Evolutionary conservation across 2,888 invertebrate genomes (phyloP).

Genomic region (Ashinkailepas kermadecensis): DNA sequence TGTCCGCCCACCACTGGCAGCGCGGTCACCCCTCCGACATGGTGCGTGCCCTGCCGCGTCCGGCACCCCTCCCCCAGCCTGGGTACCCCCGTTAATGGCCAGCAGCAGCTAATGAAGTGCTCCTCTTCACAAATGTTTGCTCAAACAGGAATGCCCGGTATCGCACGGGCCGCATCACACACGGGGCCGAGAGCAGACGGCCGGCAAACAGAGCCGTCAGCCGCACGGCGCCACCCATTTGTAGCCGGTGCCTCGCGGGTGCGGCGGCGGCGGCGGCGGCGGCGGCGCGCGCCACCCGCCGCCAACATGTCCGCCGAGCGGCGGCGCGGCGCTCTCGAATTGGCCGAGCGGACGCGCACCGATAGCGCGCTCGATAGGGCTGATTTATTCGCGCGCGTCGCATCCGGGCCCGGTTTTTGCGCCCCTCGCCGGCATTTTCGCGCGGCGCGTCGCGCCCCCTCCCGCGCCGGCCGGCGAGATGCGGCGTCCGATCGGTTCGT

Average conservation of each 20-base stretch:
- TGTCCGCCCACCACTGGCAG: neutral
- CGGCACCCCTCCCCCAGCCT: neutral
- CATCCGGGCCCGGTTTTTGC: neutral
- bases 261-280: neutral
- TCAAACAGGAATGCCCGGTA: slow-evolving; percentile 17
- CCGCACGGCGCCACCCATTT: neutral
- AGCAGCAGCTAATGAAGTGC: slow-evolving; percentile 1
- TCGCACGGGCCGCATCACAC: slow-evolving; percentile 10
- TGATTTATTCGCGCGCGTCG: neutral
- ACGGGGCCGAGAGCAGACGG: neutral
- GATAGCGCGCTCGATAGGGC: neutral
- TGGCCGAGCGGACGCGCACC: neutral
- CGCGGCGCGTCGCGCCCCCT: neutral
- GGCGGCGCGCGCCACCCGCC: neutral
- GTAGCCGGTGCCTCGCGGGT: neutral
- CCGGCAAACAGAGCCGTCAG: neutral
- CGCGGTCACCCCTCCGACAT: neutral
- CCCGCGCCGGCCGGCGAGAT: neutral
- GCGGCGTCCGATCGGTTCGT: neutral
- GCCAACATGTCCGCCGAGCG: neutral
- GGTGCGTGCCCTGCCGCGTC: neutral
- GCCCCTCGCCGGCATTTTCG: neutral
- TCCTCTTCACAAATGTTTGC: slow-evolving; percentile 21
- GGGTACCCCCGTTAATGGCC: neutral
- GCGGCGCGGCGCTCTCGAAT: neutral